Evolutionary conservation across 2,797 vertebrate species (phyloP).

Genomic region (Spea hammondii): DNA sequence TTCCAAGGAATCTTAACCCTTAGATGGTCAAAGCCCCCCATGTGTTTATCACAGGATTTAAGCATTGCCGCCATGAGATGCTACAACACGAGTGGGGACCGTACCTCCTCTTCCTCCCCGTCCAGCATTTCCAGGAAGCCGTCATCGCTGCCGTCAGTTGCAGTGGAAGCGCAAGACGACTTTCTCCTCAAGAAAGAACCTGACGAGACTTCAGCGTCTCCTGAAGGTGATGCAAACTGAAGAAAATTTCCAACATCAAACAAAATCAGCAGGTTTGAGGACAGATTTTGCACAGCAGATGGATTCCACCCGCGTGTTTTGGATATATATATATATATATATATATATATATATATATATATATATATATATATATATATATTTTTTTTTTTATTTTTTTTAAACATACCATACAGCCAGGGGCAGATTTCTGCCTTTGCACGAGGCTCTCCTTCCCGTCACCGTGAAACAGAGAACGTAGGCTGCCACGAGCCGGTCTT

Average conservation of each 20-base stretch:
- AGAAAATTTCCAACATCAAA: slow-evolving; percentile 20
- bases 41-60: too few species aligned
- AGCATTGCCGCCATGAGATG: too few species aligned
- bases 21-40: too few species aligned
- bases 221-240: slow-evolving; percentile 57
- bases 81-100: neutral
- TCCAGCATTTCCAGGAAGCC: slow-evolving; percentile 87
- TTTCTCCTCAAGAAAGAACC: slow-evolving; percentile 69
- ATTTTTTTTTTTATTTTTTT: too few species aligned
- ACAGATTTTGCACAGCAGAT: neutral
- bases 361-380: too few species aligned
- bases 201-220: slow-evolving; percentile 29
- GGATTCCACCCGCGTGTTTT: neutral
- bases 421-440: slow-evolving; percentile 76
- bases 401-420: slow-evolving; percentile 72
- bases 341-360: too few species aligned
- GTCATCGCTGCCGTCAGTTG: slow-evolving; percentile 79
- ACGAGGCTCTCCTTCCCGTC: slow-evolving; percentile 70
- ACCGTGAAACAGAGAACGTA: slow-evolving; percentile 61
- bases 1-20: too few species aligned
- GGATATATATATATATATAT: too few species aligned
- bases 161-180: slow-evolving; percentile 66
- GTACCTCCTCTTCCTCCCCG: slow-evolving; percentile 73
- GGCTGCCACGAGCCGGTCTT: slow-evolving; percentile 74
- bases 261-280: neutral